Evolutionary conservation across 2,797 vertebrate genomes (phyloP).

Genomic region (Pogonophryne albipinna): DNA sequence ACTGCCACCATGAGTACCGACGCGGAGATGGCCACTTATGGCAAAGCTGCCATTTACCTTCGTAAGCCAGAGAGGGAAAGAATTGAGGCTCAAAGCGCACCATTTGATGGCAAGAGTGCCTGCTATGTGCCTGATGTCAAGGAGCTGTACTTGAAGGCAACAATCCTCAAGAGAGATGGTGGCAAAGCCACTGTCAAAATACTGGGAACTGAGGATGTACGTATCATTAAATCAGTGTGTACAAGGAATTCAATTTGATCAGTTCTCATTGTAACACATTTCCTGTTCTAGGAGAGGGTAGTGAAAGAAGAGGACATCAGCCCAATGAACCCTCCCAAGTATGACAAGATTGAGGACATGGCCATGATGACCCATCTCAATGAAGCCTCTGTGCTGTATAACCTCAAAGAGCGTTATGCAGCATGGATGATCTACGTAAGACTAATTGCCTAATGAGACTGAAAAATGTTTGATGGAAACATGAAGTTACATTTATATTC

Average conservation of each 20-base stretch:
- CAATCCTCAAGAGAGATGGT: slow-evolving; percentile 83
- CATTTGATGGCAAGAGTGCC: slow-evolving; percentile 89
- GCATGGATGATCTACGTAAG: slow-evolving; percentile 89
- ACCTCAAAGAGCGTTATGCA: slow-evolving; percentile 90
- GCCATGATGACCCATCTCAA: slow-evolving; percentile 84
- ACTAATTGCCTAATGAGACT: slow-evolving; percentile 47
- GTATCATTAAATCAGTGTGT: slow-evolving; percentile 20
- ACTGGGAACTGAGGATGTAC: slow-evolving; percentile 66
- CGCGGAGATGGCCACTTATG: slow-evolving; percentile 86
- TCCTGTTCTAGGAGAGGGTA: slow-evolving; percentile 77
- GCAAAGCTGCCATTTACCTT: slow-evolving; percentile 86
- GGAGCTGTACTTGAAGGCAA: slow-evolving; percentile 87
- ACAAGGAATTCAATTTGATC: background rate
- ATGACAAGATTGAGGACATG: slow-evolving; percentile 85
- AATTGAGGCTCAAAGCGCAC: slow-evolving; percentile 87
- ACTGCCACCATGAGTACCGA: slow-evolving; percentile 82
- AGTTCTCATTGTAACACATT: slow-evolving; percentile 12
- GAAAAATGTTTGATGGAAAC: accelerated
- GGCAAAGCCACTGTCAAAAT: slow-evolving; percentile 87
- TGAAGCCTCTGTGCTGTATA: slow-evolving; percentile 86
- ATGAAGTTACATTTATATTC: background rate
- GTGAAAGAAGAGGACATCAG: slow-evolving; percentile 87
- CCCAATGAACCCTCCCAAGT: slow-evolving; percentile 84
- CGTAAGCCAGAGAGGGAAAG: slow-evolving; percentile 90
- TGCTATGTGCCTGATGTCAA: slow-evolving; percentile 87